Evolutionary conservation across 2,888 invertebrate species (phyloP), one percentile per base, ranked within the genome.

Genomic region (Hirtodrosophila confusa): DNA sequence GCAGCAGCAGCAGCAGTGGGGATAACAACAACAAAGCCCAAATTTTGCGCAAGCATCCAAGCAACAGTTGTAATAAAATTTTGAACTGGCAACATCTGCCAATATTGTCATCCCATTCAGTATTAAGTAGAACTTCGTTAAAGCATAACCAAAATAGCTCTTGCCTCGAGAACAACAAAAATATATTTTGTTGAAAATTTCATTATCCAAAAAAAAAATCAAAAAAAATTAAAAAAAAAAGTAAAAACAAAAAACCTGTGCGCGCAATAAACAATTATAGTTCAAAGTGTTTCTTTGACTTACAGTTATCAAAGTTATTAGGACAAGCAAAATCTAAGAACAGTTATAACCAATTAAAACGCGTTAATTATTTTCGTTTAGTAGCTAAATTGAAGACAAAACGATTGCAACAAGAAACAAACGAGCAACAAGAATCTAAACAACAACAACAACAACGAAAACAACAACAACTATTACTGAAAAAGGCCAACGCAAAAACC

Each of bases 21-120:
- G 6, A 11, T 36, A 36, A 11, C 4, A 4, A 5, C 10, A 9
- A 69, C 70, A 36, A 63, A 47, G 47, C 37, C 17, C 41, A 17
- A 17, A 17, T 17, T 17, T 17, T 17, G 17, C 17, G 17, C 17
- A 17, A 17, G 17, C 17, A 17, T 17, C 27, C 4, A 50, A 51
- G 64, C 72, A 73, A 76, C 61, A 76, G 72, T 76, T 71, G 60
- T 49, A 71, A 23, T 23, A 47, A 40, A 11, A 11, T 44, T 44
- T 58, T 63, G 54, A 58, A 48, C 31, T 69, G 63, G 27, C 27
- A 27, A 27, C 27, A 27, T 69, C 70, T 36, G 5, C 44, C 9
- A 51, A 49, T 39, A 40, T 27, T 27, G 27, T 27, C 27, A 27
- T 27, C 4, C 27, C 4, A 27, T 17, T 17, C 17, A 17, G 6